A percentile compares a stretch with the other conserved stretches of the same genome.
Conservation (phyloP, 1,140 invertebrate species). For the Anastrepha ludens region DNA sequence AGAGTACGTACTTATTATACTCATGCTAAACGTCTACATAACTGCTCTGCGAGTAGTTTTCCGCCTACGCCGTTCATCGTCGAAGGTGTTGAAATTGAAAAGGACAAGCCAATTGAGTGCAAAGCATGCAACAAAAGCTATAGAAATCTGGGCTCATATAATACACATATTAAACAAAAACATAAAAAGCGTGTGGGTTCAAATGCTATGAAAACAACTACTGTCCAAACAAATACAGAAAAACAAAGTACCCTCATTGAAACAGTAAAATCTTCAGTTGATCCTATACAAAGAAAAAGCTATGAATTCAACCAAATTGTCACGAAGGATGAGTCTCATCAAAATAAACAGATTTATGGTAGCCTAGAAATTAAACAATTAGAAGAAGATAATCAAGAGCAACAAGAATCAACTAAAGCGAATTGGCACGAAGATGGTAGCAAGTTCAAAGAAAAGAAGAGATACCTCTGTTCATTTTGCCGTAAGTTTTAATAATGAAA, state of each 20-base stretch:
- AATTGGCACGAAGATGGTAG: not conserved
- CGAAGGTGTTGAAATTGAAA: not conserved
- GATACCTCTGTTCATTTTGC: constrained; percentile 9
- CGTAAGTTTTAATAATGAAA: not conserved
- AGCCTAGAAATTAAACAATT: too few species aligned
- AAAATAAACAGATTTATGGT: too few species aligned
- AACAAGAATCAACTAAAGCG: not conserved
- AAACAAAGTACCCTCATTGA: too few species aligned
- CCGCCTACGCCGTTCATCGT: not conserved
- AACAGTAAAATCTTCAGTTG: too few species aligned
- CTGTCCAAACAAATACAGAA: too few species aligned
- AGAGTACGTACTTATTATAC: not conserved
- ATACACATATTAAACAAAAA: not conserved
- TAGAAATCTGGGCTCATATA: not conserved
- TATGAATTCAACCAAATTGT: too few species aligned
- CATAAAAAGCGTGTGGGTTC: not conserved
- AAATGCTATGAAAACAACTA: not conserved
- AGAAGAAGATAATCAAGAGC: not conserved
- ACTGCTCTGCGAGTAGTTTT: not conserved
- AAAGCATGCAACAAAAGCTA: constrained; percentile 21
- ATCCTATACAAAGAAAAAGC: too few species aligned
- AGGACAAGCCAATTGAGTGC: not conserved
- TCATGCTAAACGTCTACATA: constrained; percentile 31
- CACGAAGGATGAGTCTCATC: too few species aligned
- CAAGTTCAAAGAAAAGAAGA: not conserved